Percentiles rank a stretch among this genome's conserved stretches.
Conservation (phyloP, 2,113 vertebrate genomes). For the Piaya cayana region DNA sequence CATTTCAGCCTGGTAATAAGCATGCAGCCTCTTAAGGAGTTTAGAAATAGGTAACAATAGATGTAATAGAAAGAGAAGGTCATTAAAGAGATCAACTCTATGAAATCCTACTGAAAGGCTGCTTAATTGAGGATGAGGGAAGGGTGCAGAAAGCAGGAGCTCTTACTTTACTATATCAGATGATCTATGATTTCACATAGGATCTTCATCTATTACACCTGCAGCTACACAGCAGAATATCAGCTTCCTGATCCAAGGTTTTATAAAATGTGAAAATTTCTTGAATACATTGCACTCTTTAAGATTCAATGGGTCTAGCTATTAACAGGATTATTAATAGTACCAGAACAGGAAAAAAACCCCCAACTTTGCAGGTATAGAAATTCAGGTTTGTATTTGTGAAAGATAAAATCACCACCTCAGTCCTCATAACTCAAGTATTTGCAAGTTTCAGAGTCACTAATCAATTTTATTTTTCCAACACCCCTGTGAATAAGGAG, state of each 20-base stretch:
- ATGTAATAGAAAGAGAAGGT: neutral
- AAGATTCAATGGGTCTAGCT: neutral
- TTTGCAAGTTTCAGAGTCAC: neutral
- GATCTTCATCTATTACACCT: neutral
- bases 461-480: neutral
- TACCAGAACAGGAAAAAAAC: neutral
- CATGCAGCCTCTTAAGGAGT: neutral
- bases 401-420: neutral
- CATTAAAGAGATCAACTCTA: neutral
- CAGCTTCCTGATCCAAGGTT: neutral
- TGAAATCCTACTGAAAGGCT: neutral
- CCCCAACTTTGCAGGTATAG: neutral
- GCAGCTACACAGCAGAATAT: neutral
- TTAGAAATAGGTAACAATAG: neutral
- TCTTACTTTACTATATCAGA: accelerated
- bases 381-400: neutral
- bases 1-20: slow-evolving; percentile 4
- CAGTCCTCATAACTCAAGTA: neutral
- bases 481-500: neutral
- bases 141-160: neutral
- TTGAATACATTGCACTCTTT: neutral
- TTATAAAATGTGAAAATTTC: neutral
- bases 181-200: neutral
- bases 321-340: neutral
- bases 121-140: neutral